Conservation (phyloP, 1,140 invertebrate genomes). For the Pseudomyrmex cubaensis region DNA sequence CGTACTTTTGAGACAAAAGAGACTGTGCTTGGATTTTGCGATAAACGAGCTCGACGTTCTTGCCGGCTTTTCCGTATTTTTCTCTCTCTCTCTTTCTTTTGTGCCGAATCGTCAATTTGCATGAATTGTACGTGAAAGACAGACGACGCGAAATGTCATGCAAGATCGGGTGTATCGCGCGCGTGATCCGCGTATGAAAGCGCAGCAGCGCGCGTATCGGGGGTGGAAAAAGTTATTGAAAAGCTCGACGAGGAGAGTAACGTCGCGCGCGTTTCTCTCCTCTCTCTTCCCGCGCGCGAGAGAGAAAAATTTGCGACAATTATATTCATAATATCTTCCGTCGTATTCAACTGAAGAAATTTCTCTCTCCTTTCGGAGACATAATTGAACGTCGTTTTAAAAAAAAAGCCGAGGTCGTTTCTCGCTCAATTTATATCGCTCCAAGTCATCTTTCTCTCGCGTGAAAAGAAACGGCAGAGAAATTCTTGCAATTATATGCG, state of each 20-base stretch:
- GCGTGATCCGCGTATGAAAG: conserved; percentile 23
- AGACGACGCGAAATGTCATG: conserved; percentile 14
- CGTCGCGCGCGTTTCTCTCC: too few relatives aligned
- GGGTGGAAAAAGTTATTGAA: conserved; percentile 8
- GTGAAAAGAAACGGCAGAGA: conserved; percentile 9
- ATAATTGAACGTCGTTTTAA: conserved; percentile 1
- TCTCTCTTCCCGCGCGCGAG: too few relatives aligned
- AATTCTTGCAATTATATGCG: background rate
- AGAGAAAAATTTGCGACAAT: background rate
- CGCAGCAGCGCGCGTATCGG: background rate
- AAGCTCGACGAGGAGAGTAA: too few relatives aligned
- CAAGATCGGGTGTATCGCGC: conserved; percentile 13
- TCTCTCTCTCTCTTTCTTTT: background rate
- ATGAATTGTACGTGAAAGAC: background rate
- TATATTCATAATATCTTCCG: conserved; percentile 1
- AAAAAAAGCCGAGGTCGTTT: conserved; percentile 2
- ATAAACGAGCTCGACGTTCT: conserved; percentile 16
- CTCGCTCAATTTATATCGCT: conserved; percentile 22
- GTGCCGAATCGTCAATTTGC: conserved; percentile 35
- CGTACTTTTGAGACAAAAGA: background rate
- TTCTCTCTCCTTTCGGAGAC: background rate
- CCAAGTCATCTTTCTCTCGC: background rate
- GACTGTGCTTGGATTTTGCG: background rate
- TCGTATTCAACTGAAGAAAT: background rate
- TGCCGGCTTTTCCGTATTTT: background rate